A percentile compares a stretch with the other conserved stretches of the same genome.
phyloP scores from a whole-genome alignment of 1,140 invertebrate genomes.

The Brachionus calyciflorus region DNA sequence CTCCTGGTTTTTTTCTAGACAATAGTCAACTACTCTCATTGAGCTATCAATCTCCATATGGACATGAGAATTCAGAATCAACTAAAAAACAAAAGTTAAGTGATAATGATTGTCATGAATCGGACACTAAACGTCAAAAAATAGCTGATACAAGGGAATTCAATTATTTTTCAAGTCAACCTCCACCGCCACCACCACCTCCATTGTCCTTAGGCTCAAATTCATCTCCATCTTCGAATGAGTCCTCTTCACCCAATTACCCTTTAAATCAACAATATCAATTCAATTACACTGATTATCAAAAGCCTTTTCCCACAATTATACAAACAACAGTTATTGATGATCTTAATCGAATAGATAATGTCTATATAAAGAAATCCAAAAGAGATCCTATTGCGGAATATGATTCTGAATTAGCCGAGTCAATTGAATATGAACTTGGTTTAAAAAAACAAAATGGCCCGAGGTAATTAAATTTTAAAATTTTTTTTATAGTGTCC shows the following conservation, averaged over 20 bases:
- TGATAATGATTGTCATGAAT: not conserved
- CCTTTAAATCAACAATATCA: constrained; percentile 11
- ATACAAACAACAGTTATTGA: not conserved
- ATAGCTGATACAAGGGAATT: not conserved
- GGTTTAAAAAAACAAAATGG: constrained; percentile 46
- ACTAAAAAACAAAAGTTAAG: not conserved
- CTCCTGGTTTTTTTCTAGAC: not conserved
- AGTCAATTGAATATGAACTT: constrained; percentile 38
- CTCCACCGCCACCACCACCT: not conserved
- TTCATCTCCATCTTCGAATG: constrained; percentile 18
- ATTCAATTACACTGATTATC: not conserved
- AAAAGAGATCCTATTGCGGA: constrained; percentile 42
- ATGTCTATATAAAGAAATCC: constrained; percentile 28
- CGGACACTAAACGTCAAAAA: not conserved
- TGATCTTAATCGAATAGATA: not conserved
- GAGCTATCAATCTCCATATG: not conserved
- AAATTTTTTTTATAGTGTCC: too few relatives aligned
- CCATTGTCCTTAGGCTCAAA: not conserved
- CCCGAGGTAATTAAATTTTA: constrained; percentile 10
- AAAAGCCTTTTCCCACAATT: not conserved
- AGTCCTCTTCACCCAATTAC: not conserved
- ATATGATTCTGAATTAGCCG: constrained; percentile 43
- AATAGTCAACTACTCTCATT: not conserved
- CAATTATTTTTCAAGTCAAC: not conserved
- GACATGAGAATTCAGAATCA: too few relatives aligned